Conservation (phyloP, 92 coral and sea anemone genomes). For the Pocillopora meandrina region DNA sequence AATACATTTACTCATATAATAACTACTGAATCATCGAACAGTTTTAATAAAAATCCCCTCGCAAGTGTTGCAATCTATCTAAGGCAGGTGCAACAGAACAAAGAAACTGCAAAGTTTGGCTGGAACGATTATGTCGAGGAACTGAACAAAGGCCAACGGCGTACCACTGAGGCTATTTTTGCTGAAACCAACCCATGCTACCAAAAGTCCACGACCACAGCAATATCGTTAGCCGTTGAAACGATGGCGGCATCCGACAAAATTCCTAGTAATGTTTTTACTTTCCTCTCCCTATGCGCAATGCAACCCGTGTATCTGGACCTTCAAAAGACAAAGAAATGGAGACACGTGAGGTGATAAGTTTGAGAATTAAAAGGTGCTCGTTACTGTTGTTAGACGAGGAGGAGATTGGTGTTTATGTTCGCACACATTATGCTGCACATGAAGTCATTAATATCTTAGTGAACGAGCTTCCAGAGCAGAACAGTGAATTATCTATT, state of each 20-base stretch:
- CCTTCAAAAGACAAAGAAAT: not conserved
- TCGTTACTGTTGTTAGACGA: slow-evolving; percentile 46
- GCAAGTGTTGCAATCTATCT: slow-evolving; percentile 61
- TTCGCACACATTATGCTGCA: slow-evolving; percentile 55
- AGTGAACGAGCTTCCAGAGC: not conserved
- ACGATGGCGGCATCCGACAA: slow-evolving; percentile 10
- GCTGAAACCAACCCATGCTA: slow-evolving; percentile 29
- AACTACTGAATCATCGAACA: no score
- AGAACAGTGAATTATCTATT: slow-evolving; percentile 14
- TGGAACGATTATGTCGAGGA: slow-evolving; percentile 48
- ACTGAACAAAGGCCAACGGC: slow-evolving; percentile 29
- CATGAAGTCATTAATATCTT: slow-evolving; percentile 21
- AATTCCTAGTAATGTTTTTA: slow-evolving; percentile 28
- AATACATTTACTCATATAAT: no score
- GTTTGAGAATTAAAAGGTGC: slow-evolving; percentile 30
- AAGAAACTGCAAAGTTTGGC: slow-evolving; percentile 1
- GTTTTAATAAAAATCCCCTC: slow-evolving; percentile 8
- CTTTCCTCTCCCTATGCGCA: slow-evolving; percentile 37
- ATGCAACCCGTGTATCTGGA: slow-evolving; percentile 8
- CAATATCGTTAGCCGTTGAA: slow-evolving; percentile 53
- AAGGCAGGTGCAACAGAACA: slow-evolving; percentile 10
- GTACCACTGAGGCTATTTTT: slow-evolving; percentile 34
- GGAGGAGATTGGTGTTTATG: not conserved
- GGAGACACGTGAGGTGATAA: slow-evolving; percentile 17
- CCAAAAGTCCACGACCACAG: slow-evolving; percentile 42